phyloP scores from a whole-genome alignment of 2,797 vertebrate genomes.

The Chiroxiphia lanceolata region DNA sequence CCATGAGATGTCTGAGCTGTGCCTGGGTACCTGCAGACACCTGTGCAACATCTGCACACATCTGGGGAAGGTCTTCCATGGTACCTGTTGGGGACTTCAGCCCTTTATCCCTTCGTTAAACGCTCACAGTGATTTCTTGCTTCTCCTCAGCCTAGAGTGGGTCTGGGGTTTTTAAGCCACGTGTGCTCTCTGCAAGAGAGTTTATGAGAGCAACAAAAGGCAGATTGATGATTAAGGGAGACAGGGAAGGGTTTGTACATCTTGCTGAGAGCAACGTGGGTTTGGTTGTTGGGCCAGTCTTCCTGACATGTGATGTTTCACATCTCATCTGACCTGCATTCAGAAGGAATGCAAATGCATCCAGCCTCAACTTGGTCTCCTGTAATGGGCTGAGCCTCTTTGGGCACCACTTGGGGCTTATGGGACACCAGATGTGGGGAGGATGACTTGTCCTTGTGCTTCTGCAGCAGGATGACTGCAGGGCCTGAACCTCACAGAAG shows the following conservation, averaged over 20 bases:
- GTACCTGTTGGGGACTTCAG: not conserved
- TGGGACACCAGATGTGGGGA: not conserved
- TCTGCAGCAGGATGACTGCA: not conserved
- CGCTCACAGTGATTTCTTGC: not conserved
- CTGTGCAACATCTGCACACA: too few relatives aligned
- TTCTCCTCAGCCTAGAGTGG: not conserved
- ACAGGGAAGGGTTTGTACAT: not conserved
- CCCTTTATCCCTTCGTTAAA: not conserved
- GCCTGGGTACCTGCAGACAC: not conserved
- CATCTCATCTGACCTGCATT: not conserved
- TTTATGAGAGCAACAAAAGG: slow-evolving; percentile 1
- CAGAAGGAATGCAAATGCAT: not conserved
- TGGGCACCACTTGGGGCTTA: not conserved
- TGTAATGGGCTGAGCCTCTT: not conserved
- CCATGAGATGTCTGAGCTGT: not conserved
- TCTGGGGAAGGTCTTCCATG: not conserved
- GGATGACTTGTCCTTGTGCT: not conserved
- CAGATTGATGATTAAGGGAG: not conserved
- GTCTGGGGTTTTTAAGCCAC: not conserved
- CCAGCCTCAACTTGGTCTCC: not conserved
- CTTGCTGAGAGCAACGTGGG: not conserved
- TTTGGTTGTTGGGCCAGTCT: not conserved
- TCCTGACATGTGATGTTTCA: not conserved
- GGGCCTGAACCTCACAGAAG: not conserved
- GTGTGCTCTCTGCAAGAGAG: not conserved